These are phyloP conservation scores for Lithophane ornitopus DNA, from an alignment of 2,888 invertebrate genomes.

Conservation along the genomic window DNA sequence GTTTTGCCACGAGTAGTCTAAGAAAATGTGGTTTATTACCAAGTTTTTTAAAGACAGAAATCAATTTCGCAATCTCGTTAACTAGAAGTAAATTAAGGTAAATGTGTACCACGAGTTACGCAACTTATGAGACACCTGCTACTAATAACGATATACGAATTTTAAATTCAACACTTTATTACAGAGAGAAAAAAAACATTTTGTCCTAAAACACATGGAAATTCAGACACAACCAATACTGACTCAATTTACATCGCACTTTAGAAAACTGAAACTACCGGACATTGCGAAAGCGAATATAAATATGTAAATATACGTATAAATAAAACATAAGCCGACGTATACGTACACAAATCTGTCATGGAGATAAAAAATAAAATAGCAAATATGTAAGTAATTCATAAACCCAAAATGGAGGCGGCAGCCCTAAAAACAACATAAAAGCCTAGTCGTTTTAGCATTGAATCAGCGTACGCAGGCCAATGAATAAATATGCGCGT, in stretches of 20 bases:
- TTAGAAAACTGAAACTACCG: constrained; percentile 43
- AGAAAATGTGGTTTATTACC: not conserved
- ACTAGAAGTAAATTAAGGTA: not conserved
- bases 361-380: constrained; percentile 60
- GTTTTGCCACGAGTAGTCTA: not conserved
- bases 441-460: constrained; percentile 73
- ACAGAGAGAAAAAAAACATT: not conserved
- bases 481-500: constrained; percentile 84
- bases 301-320: constrained; percentile 49
- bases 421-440: constrained; percentile 73
- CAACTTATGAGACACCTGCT: not conserved
- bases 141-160: not conserved
- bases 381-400: constrained; percentile 51
- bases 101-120: not conserved
- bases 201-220: constrained; percentile 23
- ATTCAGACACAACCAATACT: constrained; percentile 33
- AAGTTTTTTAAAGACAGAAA: not conserved
- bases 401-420: constrained; percentile 67
- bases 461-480: constrained; percentile 76
- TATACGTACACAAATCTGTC: constrained; percentile 59
- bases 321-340: constrained; percentile 57
- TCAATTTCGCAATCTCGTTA: not conserved
- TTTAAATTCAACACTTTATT: constrained; percentile 22
- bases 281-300: constrained; percentile 43
- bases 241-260: constrained; percentile 55